phyloP scores from a whole-genome alignment of 2,888 invertebrate genomes.

The Zaprionus bogoriensis region DNA sequence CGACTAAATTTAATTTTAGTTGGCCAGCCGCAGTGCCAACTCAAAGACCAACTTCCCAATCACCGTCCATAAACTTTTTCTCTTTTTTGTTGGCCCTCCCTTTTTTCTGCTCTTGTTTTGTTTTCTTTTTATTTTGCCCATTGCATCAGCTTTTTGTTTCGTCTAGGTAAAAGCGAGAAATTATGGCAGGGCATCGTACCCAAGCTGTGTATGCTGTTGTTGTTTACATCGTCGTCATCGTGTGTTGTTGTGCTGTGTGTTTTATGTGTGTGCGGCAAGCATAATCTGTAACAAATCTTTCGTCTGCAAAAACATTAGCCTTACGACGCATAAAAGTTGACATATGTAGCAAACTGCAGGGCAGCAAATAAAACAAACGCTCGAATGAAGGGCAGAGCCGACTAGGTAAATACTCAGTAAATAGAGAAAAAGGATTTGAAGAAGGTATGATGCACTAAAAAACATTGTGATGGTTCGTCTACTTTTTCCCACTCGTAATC shows the following conservation, averaged over 20 bases:
- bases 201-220: conserved; percentile 6
- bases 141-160: conserved; percentile 8
- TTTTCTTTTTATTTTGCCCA: not conserved
- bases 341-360: conserved; percentile 57
- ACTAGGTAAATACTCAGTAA: not conserved
- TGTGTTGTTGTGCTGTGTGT: conserved; percentile 14
- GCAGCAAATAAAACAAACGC: conserved; percentile 31
- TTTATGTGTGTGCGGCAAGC: conserved; percentile 48
- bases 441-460: too few relatives aligned
- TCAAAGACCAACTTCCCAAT: conserved; percentile 52
- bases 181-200: conserved; percentile 52
- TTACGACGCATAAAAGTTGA: conserved; percentile 71
- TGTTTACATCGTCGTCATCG: conserved; percentile 2
- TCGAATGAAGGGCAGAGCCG: not conserved
- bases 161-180: conserved; percentile 57
- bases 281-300: conserved; percentile 75
- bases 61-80: conserved; percentile 47
- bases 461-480: not conserved
- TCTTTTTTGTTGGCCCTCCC: conserved; percentile 10
- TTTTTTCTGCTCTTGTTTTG: conserved; percentile 7
- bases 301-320: conserved; percentile 71
- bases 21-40: conserved; percentile 57
- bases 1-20: conserved; percentile 73
- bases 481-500: too few relatives aligned
- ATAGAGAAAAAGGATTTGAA: not conserved